These are phyloP conservation scores for Drosophila paranaensis DNA, from an alignment of 2,888 invertebrate species.

Conservation along the genomic window DNA sequence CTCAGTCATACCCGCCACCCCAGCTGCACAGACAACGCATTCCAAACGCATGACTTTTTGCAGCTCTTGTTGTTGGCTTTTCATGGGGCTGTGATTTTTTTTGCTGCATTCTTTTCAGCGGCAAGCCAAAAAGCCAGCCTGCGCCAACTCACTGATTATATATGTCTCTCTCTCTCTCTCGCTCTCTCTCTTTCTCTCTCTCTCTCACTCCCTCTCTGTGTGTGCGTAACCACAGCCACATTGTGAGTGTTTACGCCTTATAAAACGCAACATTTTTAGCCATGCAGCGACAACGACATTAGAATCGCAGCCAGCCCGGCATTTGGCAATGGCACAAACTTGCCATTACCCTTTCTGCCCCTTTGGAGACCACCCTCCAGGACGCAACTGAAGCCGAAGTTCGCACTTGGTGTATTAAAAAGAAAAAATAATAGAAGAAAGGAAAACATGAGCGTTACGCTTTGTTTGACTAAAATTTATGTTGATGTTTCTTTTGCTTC, in stretches of 20 bases:
- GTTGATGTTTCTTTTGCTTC: slow-evolving; percentile 67
- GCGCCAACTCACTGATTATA: slow-evolving; percentile 51
- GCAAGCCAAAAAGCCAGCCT: slow-evolving; percentile 46
- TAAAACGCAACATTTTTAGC: slow-evolving; percentile 72
- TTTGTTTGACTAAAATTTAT: slow-evolving; percentile 79
- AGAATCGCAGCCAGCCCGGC: slow-evolving; percentile 56
- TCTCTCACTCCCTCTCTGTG: slow-evolving; percentile 16
- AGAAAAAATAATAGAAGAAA: slow-evolving; percentile 2
- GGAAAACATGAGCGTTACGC: slow-evolving; percentile 63
- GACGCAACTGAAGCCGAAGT: slow-evolving; percentile 14
- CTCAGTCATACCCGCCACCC: slow-evolving; percentile 17
- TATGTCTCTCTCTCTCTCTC: slow-evolving; percentile 4
- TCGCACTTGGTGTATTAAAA: slow-evolving; percentile 36
- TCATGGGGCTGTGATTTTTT: slow-evolving; percentile 55
- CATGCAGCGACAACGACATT: slow-evolving; percentile 56
- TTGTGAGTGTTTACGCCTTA: slow-evolving; percentile 72
- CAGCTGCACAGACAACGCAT: slow-evolving; percentile 47
- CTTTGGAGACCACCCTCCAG: too few species aligned
- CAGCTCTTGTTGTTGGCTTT: slow-evolving; percentile 28
- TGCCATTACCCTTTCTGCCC: slow-evolving; percentile 62
- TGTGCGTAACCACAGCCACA: slow-evolving; percentile 40
- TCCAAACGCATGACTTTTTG: slow-evolving; percentile 53
- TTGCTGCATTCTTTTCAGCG: slow-evolving; percentile 56
- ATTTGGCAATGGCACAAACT: slow-evolving; percentile 73
- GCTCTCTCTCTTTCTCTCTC: not conserved